Conservation (phyloP, 2,888 invertebrate species). For the Orthosia cruda region DNA sequence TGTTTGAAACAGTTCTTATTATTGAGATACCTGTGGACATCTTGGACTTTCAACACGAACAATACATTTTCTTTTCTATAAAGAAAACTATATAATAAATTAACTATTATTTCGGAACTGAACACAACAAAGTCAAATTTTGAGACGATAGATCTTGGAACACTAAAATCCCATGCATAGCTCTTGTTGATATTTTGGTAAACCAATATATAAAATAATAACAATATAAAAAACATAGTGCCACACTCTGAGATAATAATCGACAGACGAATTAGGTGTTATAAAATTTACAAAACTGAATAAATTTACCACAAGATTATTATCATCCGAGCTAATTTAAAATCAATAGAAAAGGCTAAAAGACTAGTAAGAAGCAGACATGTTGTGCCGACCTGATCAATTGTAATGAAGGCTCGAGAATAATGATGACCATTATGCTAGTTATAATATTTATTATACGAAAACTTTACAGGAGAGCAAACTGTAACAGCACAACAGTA, state of each 20-base stretch:
- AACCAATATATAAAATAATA: not conserved
- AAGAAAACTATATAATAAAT: not conserved
- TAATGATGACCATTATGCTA: no score
- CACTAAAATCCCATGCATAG: no score
- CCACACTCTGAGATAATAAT: slow-evolving; percentile 11
- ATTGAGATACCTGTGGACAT: slow-evolving; percentile 19
- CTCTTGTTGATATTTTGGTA: no score
- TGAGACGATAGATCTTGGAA: no score
- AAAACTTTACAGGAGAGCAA: slow-evolving; percentile 14
- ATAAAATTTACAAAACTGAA: no score
- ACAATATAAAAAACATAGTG: not conserved
- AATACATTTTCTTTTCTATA: not conserved
- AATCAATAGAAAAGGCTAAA: no score
- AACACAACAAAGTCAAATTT: not conserved
- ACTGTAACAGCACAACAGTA: slow-evolving; percentile 17
- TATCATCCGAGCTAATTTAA: no score
- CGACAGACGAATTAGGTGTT: no score
- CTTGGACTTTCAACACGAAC: slow-evolving; percentile 19
- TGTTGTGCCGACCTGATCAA: no score
- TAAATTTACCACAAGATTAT: not conserved
- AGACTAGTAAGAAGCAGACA: no score
- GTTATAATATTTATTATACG: no score
- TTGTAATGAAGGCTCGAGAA: no score
- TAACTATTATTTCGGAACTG: not conserved
- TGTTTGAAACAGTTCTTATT: not conserved